phyloP scores from a whole-genome alignment of 2,113 vertebrate genomes.

The Neoarius graeffei region DNA sequence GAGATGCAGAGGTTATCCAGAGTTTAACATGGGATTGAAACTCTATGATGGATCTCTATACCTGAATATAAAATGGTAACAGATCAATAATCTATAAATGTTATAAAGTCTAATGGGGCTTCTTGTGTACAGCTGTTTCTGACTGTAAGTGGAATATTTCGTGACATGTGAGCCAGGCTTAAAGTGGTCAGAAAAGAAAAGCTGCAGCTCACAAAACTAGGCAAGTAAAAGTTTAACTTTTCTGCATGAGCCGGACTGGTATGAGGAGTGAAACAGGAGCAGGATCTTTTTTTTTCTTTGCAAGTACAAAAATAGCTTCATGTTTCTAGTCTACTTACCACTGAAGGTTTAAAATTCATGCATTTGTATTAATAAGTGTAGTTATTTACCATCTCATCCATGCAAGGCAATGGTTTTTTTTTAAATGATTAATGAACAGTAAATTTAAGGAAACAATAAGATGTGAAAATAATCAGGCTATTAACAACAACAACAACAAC shows the following conservation, averaged over 20 bases:
- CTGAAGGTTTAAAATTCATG: background rate
- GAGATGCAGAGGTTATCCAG: slow-evolving; percentile 64
- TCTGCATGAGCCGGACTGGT: background rate
- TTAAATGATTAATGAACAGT: background rate
- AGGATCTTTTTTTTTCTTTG: background rate
- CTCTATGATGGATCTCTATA: slow-evolving; percentile 64
- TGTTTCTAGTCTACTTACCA: too few relatives aligned
- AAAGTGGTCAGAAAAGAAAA: background rate
- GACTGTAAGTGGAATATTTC: background rate
- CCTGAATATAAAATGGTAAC: slow-evolving; percentile 58
- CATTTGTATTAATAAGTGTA: background rate
- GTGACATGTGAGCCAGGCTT: background rate
- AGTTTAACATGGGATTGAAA: slow-evolving; percentile 78
- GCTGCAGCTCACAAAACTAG: background rate
- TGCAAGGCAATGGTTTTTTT: background rate
- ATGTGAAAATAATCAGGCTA: background rate
- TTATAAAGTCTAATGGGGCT: background rate
- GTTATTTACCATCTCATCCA: background rate
- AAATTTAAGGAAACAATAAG: background rate
- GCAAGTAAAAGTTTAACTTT: slow-evolving; percentile 41
- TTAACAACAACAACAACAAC: background rate
- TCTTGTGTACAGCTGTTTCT: background rate
- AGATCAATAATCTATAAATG: background rate
- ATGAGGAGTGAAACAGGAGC: background rate
- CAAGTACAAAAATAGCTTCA: background rate